Conservation (phyloP, 2,888 invertebrate genomes). For the Leptura quadrifasciata region DNA sequence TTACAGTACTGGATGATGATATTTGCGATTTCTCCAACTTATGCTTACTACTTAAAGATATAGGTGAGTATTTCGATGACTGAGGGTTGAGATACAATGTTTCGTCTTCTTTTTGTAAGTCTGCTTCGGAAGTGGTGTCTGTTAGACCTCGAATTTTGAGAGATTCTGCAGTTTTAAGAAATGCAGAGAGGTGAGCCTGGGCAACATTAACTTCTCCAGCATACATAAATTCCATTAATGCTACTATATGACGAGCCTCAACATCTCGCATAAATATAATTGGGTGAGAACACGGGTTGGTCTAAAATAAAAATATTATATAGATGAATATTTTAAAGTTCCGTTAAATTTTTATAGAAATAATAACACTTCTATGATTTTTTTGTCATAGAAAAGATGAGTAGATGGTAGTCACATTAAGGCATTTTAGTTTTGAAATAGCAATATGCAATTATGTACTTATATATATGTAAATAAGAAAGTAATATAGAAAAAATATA, state of each 20-base stretch:
- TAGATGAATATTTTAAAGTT: not conserved
- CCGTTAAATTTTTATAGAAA: no score
- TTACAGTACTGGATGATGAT: slow-evolving; percentile 69
- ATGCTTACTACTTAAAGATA: slow-evolving; percentile 38
- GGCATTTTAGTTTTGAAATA: no score
- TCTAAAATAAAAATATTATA: slow-evolving; percentile 76
- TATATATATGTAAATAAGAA: no score
- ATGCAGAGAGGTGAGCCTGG: slow-evolving; percentile 85
- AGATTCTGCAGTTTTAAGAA: slow-evolving; percentile 86
- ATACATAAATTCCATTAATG: slow-evolving; percentile 90
- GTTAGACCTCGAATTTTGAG: slow-evolving; percentile 87
- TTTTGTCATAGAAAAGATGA: no score
- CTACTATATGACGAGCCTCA: slow-evolving; percentile 85
- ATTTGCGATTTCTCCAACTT: slow-evolving; percentile 61
- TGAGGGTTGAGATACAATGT: slow-evolving; percentile 36
- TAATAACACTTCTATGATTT: no score
- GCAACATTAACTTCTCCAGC: slow-evolving; percentile 90
- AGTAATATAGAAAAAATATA: not conserved
- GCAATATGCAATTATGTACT: no score
- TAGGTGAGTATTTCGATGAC: slow-evolving; percentile 28
- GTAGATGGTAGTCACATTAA: no score
- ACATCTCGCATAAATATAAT: slow-evolving; percentile 91
- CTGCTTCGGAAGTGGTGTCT: slow-evolving; percentile 76
- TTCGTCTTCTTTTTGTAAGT: slow-evolving; percentile 41
- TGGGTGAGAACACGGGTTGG: slow-evolving; percentile 89